A percentile compares a stretch with the other conserved stretches of the same genome.
These are phyloP conservation scores for Cyphomyrus discorhynchus DNA, from an alignment of 2,113 vertebrate genomes.

Conservation along the genomic window DNA sequence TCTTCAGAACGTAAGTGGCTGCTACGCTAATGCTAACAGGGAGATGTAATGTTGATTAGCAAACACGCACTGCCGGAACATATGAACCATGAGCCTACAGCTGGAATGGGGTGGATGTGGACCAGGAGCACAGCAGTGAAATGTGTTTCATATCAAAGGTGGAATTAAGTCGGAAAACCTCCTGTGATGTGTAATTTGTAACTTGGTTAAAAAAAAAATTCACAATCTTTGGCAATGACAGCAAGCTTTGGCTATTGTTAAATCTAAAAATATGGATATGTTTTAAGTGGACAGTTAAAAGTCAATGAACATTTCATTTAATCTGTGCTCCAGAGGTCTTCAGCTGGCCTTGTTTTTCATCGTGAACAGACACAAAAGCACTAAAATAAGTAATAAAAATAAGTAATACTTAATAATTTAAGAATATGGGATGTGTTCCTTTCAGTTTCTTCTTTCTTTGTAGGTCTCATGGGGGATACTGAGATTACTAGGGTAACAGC, in stretches of 20 bases:
- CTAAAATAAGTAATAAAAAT: neutral
- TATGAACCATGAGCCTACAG: neutral
- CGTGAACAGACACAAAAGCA: neutral
- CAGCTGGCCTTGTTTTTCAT: neutral
- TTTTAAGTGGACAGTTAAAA: neutral
- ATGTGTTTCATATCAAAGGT: neutral
- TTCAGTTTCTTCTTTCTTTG: neutral
- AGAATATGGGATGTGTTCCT: neutral
- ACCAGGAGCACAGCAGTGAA: neutral
- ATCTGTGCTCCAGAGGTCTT: neutral
- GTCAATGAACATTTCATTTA: neutral
- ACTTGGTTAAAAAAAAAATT: neutral
- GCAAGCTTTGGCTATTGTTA: neutral
- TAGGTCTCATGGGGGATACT: neutral
- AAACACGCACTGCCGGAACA: neutral
- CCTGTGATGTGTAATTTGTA: neutral
- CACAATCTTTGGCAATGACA: neutral
- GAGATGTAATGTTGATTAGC: neutral
- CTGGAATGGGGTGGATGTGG: neutral
- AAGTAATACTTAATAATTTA: neutral
- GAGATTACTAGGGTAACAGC: neutral
- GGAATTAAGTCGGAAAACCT: neutral
- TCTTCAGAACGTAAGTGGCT: neutral
- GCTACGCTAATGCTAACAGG: no score
- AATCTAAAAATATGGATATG: neutral